Percentiles rank a stretch among this genome's conserved stretches.
Evolutionary conservation across 2,113 vertebrate genomes (phyloP).

Genomic region (Castor canadensis): DNA sequence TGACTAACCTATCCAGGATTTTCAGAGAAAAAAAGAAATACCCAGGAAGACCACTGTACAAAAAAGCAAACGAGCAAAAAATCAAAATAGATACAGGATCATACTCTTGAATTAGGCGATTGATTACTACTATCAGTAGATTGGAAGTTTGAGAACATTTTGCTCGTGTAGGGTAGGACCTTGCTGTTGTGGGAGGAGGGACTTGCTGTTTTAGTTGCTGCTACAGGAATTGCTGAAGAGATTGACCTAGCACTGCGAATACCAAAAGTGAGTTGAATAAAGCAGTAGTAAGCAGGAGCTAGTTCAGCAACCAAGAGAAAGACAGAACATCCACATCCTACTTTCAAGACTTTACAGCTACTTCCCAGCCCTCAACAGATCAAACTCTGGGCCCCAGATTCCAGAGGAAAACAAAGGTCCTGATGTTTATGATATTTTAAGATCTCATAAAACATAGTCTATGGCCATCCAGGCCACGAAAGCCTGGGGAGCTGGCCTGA

Average conservation of each 20-base stretch:
- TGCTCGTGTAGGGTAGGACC: background rate
- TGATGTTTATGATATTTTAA: background rate
- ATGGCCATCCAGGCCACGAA: background rate
- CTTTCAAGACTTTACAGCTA: background rate
- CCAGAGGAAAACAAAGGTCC: background rate
- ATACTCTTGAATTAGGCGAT: background rate
- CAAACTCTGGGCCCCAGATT: background rate
- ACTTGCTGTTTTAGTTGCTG: background rate
- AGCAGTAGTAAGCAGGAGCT: background rate
- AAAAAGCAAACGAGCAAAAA: slow-evolving; percentile 1
- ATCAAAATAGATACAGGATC: background rate
- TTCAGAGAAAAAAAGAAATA: background rate
- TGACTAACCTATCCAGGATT: background rate
- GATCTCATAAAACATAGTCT: background rate
- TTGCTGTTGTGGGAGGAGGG: background rate
- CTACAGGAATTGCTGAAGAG: background rate
- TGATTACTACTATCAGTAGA: background rate
- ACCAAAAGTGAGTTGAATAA: slow-evolving; percentile 14
- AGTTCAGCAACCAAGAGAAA: background rate
- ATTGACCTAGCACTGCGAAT: background rate
- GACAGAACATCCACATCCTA: background rate
- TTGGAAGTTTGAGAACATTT: background rate
- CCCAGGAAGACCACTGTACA: background rate
- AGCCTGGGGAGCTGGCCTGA: background rate
- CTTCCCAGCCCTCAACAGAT: background rate